phyloP scores from a whole-genome alignment of 2,113 vertebrate genomes.

The Chlamydotis undulata region DNA sequence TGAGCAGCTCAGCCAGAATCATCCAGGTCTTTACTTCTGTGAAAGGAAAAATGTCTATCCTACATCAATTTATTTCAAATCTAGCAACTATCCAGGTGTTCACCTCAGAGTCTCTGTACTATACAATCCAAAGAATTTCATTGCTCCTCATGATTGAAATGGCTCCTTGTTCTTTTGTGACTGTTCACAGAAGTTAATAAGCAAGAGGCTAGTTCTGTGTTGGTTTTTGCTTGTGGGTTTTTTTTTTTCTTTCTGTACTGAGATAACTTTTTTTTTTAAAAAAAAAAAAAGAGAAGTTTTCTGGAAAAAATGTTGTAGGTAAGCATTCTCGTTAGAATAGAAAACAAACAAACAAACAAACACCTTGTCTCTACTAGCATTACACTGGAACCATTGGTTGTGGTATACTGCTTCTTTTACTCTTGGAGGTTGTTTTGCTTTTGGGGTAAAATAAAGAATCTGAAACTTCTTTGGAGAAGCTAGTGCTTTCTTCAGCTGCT shows the following conservation, averaged over 20 bases:
- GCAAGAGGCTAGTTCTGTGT: not conserved
- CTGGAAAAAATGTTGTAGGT: not conserved
- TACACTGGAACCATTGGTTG: not conserved
- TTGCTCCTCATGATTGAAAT: not conserved
- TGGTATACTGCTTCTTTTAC: not conserved
- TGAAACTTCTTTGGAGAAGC: not conserved
- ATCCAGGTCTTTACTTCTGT: not conserved
- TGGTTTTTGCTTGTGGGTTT: not conserved
- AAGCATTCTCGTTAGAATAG: not conserved
- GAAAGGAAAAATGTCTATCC: not conserved
- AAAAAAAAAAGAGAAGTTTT: not conserved
- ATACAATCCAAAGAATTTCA: not conserved
- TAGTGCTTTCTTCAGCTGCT: not conserved
- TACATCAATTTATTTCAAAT: not conserved
- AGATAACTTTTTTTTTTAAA: not conserved
- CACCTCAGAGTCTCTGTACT: not conserved
- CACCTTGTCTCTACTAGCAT: not conserved
- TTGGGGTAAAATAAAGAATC: rapidly evolving
- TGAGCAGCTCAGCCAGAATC: not conserved
- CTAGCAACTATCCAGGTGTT: not conserved
- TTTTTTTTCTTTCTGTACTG: not conserved
- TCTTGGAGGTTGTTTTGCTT: not conserved
- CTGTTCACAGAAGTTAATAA: not conserved
- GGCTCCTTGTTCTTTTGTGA: not conserved
- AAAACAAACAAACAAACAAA: not conserved